Conservation (phyloP, 1,140 invertebrate genomes). For the Trialeurodes vaporariorum region DNA sequence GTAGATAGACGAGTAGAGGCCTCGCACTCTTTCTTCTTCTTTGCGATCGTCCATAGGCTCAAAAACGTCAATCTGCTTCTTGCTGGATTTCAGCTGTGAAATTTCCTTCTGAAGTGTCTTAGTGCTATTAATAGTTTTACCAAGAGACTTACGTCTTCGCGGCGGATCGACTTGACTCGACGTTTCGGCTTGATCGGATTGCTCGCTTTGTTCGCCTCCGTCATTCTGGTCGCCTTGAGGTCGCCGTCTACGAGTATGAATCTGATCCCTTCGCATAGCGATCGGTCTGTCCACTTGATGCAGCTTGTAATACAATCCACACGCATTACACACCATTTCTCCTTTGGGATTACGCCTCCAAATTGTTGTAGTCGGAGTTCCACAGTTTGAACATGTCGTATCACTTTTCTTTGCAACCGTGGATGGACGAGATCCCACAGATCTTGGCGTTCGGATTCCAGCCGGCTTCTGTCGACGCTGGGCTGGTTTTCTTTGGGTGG, state of each 20-base stretch:
- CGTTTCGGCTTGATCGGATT: constrained; percentile 35
- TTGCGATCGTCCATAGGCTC: too few species aligned
- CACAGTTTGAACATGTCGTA: constrained; percentile 67
- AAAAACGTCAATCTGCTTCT: too few species aligned
- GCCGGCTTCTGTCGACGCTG: constrained; percentile 1
- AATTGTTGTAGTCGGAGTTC: constrained; percentile 81
- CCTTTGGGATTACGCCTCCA: constrained; percentile 81
- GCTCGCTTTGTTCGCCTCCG: constrained; percentile 35
- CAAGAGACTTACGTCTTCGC: constrained; percentile 15
- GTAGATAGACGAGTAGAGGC: too few species aligned
- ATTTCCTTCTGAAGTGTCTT: too few species aligned
- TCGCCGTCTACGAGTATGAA: constrained; percentile 86
- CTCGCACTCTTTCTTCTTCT: too few species aligned
- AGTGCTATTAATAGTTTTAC: too few species aligned
- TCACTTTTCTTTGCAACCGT: constrained; percentile 44
- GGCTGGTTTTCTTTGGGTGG: not conserved
- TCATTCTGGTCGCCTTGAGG: constrained; percentile 41
- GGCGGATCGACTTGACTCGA: constrained; percentile 14
- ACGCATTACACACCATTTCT: constrained; percentile 91
- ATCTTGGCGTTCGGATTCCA: constrained; percentile 1
- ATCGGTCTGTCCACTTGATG: constrained; percentile 82
- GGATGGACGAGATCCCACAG: constrained; percentile 3
- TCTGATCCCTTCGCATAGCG: constrained; percentile 92
- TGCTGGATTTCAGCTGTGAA: too few species aligned
- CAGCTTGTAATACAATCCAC: constrained; percentile 85